phyloP scores from a whole-genome alignment of 1,140 invertebrate species.

The roundworm (Caenorhabditis elegans) region DNA sequence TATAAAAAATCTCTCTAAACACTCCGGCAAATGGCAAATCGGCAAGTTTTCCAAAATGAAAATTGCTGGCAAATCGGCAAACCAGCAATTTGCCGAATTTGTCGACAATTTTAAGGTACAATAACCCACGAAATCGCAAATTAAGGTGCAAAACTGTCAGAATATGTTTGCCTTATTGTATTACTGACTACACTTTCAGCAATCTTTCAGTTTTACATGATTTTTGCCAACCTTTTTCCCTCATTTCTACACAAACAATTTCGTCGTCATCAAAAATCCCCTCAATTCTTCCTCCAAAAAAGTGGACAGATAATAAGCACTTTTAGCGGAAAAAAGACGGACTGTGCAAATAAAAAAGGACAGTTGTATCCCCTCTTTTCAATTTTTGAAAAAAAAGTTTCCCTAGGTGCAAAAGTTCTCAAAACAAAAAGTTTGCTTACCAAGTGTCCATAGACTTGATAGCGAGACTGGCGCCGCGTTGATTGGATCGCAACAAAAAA shows the following conservation, averaged over 20 bases:
- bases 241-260: no score
- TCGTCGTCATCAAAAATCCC: not conserved
- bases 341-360: not conserved
- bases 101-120: no score
- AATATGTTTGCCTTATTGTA: no score
- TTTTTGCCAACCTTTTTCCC: not conserved
- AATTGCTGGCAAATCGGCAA: no score
- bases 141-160: not conserved
- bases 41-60: no score
- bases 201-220: not conserved
- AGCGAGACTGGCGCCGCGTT: not conserved
- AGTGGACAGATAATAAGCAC: not conserved
- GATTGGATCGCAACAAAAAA: not conserved
- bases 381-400: not conserved
- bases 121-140: no score
- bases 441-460: slow-evolving; percentile 1
- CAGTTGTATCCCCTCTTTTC: not conserved
- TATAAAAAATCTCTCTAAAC: no score
- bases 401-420: not conserved
- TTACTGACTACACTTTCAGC: not conserved
- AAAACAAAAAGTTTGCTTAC: not conserved
- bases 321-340: not conserved
- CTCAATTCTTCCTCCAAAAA: not conserved
- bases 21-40: no score
- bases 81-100: no score